Evolutionary conservation across 2,113 vertebrate species (phyloP), one percentile per base, ranked within the genome.

Genomic region (Pithys albifrons): DNA sequence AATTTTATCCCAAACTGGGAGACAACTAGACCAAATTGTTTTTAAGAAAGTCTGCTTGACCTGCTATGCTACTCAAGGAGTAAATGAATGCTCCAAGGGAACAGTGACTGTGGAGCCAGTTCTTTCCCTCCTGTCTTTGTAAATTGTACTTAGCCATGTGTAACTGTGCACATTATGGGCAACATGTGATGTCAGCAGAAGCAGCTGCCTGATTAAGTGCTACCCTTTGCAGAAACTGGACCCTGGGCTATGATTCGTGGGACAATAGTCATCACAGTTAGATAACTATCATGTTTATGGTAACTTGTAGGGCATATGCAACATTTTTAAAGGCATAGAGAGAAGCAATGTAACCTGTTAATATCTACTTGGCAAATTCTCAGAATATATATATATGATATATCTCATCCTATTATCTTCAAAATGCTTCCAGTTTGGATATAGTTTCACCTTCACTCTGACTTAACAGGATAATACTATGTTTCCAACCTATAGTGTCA

Each of bases 61-160:
- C 72, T 67, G 88, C 85, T 88, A 82, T 94, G 48, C n/a, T 91
- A 75, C 92, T 94, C 82, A 95, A 92, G 93, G 12, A 86, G 37
- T 90, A 96, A 92, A 96, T 74, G 57, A 94, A 64, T 71, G 84
- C 52, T 95, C 77, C 57, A 82, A 95, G 86, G 91, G 57, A 92
- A 93, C 17, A 45, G 45, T 61, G 55, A 77, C 61, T 92, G 72
- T 59, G 65, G 45, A 95, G 65, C 67, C 69, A 91, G 33, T 80
- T 91, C 92, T 93, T 96, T 88, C 45, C 82, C 82, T 91, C 88
- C 88, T 94, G 79, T 93, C 82, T 91, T 96, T 86, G 82, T 79
- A 93, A 93, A 95, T 94, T 96, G 82, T 62, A 86, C 28, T 85
- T 83, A 89, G 23, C 64, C 78, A 35, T 86, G 88, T 95, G 82